Base-by-base conservation (phyloP, 2,888 invertebrate genomes). In the Microchrysa polita region DNA sequence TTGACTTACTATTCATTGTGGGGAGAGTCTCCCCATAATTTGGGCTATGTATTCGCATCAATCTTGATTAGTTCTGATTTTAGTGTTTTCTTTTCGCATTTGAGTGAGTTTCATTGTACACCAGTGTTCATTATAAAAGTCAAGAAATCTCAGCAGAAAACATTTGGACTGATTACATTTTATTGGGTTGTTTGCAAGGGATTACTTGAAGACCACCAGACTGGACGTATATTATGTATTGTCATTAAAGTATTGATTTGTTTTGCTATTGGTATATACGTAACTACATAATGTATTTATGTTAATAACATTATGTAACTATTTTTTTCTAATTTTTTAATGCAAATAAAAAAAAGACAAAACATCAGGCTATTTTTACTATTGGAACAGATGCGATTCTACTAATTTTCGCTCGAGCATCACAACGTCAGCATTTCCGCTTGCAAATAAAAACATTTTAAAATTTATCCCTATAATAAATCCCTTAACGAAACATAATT, bases 21-120 rank as follows among this genome's bases (percentile, higher is more conserved):
- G 16, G 40, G 40, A 34, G 34, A 12, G 18, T 63, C 61, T 52
- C 48, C 67, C 23, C 42, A 67, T 10, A 52, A n/a, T 23, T 52
- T 67, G 22, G n/a, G 23, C 60, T 81, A 82, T n/a, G n/a, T n/a
- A n/a, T 81, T 80, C 78, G 83, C 81, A 83, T 83, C 83, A 83
- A 83, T 83, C 83, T 83, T 83, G 83, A 83, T 83, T 83, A 83
- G 81, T 81, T 78, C 81, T 83, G 84, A 84, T 83, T 83, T 83
- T 80, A 80, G 74, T 78, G 78, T 42, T 42, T 72, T 72, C 48
- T 57, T 42, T 44, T 34, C 34, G 60, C 27, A 59, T 27, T 18
- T 4, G 22, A 67, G 53, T 67, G 67, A 67, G 53, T 67, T 59
- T 57, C 9, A 22, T 55, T 69, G 57, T 34, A 34, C n/a, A n/a